phyloP scores from a whole-genome alignment of 2,797 vertebrate genomes.

The Pyrocephalus nanus region DNA sequence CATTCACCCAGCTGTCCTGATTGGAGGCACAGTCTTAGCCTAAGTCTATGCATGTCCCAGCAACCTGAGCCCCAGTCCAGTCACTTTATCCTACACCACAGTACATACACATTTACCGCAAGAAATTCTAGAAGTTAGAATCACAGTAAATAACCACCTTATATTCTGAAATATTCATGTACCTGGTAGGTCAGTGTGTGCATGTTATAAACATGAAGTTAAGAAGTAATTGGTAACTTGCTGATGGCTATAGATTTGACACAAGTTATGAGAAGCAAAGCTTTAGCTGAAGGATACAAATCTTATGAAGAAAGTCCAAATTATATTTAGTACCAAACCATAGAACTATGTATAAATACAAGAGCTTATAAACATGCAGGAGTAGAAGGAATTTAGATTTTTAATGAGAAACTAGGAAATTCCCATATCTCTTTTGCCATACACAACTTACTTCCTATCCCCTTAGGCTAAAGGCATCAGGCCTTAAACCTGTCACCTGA shows the following conservation, averaged over 20 bases:
- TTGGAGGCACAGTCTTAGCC: not conserved
- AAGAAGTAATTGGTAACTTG: not conserved
- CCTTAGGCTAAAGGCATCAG: not conserved
- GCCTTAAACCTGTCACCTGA: not conserved
- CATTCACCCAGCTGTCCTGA: not conserved
- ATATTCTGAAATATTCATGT: not conserved
- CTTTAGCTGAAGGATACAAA: not conserved
- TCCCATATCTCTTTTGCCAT: not conserved
- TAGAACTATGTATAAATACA: not conserved
- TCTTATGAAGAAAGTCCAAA: not conserved
- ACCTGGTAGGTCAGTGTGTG: not conserved
- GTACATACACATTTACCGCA: not conserved
- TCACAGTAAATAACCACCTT: not conserved
- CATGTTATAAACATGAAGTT: rapidly evolving
- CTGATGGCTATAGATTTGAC: not conserved
- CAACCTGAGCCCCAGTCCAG: not conserved
- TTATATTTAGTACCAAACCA: not conserved
- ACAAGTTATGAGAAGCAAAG: not conserved
- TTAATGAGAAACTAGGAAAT: not conserved
- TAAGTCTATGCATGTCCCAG: not conserved
- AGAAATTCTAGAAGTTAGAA: not conserved
- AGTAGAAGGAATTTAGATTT: not conserved
- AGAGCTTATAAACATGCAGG: not conserved
- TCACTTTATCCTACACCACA: not conserved
- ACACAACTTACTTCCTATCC: not conserved